Evolutionary conservation across 30 jellyfish, hydroid and myxozoan species (phyloP), one percentile per base, ranked within the genome.

Genomic region (Sanderia malayensis): DNA sequence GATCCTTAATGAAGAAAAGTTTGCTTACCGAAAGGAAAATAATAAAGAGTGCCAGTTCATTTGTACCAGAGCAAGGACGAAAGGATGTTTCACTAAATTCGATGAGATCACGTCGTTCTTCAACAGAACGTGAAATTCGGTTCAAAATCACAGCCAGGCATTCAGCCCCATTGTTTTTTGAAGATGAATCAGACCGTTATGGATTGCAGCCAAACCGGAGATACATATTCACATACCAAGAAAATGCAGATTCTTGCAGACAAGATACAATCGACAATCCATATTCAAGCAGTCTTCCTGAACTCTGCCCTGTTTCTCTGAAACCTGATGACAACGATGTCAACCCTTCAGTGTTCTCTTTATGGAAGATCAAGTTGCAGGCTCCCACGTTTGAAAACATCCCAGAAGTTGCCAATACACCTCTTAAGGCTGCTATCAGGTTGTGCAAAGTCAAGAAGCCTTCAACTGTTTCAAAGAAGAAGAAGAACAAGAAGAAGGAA

Each of bases 191-290:
- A 8, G n/a, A 27, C 21, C 58, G 63, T n/a, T 66, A 20, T 33
- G 63, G 20, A 27, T 19, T 66, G 11, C 33, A 31, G 78, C 78
- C 78, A 3, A n/a, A 66, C 34, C 62, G 78, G 2, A 66, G 33
- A 17, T 66, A 31, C n/a, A 61, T 66, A 32, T 66, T 66, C 44
- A 17, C 78, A 37, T 66, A 66, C 33, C 61, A 66, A 66, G 78
- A 66, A 25, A 66, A 66, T 32, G 61, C 63, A 0, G 83, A 53
- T 24, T 30, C 70, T 22, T 71, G 83, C 60, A 53, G 83, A 26
- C 83, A 71, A 30, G 61, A 47, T 1, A 25, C 71, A 22, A 45
- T 52, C 44, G 59, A 46, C 25, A 71, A 71, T 52, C 83, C 83
- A 0, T 71, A 71, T 30, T 20, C 52, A 8, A 21, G 58, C 7